Conservation (phyloP, 2,888 invertebrate genomes). For the Cataglyphis altisquamis region DNA sequence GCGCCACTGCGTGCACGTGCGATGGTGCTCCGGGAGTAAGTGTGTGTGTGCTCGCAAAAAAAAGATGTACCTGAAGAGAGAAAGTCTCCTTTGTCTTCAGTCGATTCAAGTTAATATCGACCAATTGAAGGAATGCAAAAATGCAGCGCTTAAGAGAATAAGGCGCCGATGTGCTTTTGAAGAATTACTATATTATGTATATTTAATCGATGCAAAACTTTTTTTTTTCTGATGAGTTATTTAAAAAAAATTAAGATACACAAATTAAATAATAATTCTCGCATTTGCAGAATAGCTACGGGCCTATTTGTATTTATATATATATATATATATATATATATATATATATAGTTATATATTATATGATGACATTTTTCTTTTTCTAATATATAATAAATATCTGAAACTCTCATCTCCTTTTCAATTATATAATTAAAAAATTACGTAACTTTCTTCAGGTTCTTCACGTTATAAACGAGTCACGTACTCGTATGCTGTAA, state of each 20-base stretch:
- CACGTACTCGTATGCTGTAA: slow-evolving; percentile 33
- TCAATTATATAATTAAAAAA: slow-evolving; percentile 33
- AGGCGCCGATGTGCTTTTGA: not conserved
- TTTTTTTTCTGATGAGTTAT: not conserved
- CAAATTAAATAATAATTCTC: not conserved
- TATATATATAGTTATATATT: not conserved
- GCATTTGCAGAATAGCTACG: not conserved
- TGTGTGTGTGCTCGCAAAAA: slow-evolving; percentile 60
- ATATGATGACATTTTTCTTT: not conserved
- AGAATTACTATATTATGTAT: slow-evolving; percentile 1
- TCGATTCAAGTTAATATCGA: slow-evolving; percentile 72
- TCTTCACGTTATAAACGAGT: slow-evolving; percentile 25
- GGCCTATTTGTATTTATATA: not conserved
- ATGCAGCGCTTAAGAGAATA: slow-evolving; percentile 7
- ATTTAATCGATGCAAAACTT: slow-evolving; percentile 8
- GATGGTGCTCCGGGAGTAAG: slow-evolving; percentile 69
- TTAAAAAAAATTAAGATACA: slow-evolving; percentile 1
- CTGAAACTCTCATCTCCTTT: not conserved
- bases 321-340: not conserved
- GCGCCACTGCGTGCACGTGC: slow-evolving; percentile 84
- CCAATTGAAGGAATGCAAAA: slow-evolving; percentile 64
- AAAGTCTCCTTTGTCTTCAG: slow-evolving; percentile 57
- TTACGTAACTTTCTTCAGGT: slow-evolving; percentile 37
- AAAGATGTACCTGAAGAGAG: slow-evolving; percentile 58
- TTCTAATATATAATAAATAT: slow-evolving; percentile 11